Conservation (phyloP, 2,888 invertebrate species). For the Nipponacmea schrenckii region DNA sequence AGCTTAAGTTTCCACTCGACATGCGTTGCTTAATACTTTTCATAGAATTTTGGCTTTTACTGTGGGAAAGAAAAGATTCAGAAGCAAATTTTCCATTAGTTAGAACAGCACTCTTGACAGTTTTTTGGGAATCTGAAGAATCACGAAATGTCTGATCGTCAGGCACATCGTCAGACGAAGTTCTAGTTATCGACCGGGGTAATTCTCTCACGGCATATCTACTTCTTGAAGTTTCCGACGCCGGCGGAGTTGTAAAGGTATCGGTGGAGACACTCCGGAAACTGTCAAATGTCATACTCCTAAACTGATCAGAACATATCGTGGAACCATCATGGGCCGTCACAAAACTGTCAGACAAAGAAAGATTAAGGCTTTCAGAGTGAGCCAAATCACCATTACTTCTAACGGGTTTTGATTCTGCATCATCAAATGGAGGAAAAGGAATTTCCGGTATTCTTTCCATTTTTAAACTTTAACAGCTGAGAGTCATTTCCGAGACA, state of each 20-base stretch:
- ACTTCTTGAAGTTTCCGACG: slow-evolving; percentile 17
- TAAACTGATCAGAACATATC: slow-evolving; percentile 1
- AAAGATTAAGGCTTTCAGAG: background rate
- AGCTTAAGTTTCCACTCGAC: background rate
- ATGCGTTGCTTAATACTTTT: background rate
- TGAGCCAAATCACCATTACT: slow-evolving; percentile 4
- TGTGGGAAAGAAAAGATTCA: background rate
- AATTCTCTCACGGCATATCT: slow-evolving; percentile 18
- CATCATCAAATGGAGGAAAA: slow-evolving; percentile 1
- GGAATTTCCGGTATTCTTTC: slow-evolving; percentile 7
- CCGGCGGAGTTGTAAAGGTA: slow-evolving; percentile 18
- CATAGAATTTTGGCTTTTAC: slow-evolving; percentile 2
- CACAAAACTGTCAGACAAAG: slow-evolving; percentile 5
- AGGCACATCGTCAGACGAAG: slow-evolving; percentile 1
- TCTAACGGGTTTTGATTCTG: slow-evolving; percentile 1
- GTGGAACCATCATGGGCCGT: slow-evolving; percentile 5
- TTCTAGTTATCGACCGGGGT: background rate
- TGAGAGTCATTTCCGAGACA: background rate
- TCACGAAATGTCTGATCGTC: slow-evolving; percentile 18
- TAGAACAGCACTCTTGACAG: slow-evolving; percentile 18
- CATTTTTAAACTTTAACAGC: background rate
- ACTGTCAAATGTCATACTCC: slow-evolving; percentile 20
- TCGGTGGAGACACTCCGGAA: slow-evolving; percentile 20
- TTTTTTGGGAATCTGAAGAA: slow-evolving; percentile 19
- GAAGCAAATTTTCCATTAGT: slow-evolving; percentile 18